These are phyloP conservation scores for Yasuhikotakia modesta DNA, from an alignment of 2,797 vertebrate species.

Conservation along the genomic window DNA sequence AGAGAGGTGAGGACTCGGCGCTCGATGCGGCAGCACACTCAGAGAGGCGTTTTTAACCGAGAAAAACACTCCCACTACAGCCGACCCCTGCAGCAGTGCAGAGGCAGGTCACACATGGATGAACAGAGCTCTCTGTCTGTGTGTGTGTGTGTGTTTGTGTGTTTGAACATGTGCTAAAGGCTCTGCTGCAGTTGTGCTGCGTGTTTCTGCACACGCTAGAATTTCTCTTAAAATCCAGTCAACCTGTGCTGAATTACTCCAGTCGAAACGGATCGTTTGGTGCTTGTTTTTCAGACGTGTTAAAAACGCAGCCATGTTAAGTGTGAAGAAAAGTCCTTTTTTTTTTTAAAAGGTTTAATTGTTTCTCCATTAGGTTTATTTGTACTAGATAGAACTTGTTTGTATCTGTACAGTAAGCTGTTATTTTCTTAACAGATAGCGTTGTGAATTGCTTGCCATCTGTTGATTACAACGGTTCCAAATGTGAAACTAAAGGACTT, in stretches of 20 bases:
- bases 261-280: conserved; percentile 24
- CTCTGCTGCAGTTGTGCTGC: conserved; percentile 49
- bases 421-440: conserved; percentile 28
- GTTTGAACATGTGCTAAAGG: conserved; percentile 56
- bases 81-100: conserved; percentile 57
- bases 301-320: background rate
- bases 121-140: conserved; percentile 33
- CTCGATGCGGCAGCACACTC: conserved; percentile 46
- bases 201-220: conserved; percentile 43
- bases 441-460: conserved; percentile 22
- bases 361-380: background rate
- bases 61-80: conserved; percentile 53
- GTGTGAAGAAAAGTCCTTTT: background rate
- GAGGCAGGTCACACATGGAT: conserved; percentile 60
- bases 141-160: conserved; percentile 18
- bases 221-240: conserved; percentile 51
- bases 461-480: conserved; percentile 18
- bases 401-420: background rate
- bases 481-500: conserved; percentile 12
- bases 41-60: conserved; percentile 45
- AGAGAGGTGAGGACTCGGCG: conserved; percentile 42
- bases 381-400: background rate
- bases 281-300: background rate
- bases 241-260: conserved; percentile 43
- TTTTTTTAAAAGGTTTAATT: background rate